These are phyloP conservation scores for Malurus elegans DNA, from an alignment of 2,113 vertebrate species.

Conservation along the genomic window DNA sequence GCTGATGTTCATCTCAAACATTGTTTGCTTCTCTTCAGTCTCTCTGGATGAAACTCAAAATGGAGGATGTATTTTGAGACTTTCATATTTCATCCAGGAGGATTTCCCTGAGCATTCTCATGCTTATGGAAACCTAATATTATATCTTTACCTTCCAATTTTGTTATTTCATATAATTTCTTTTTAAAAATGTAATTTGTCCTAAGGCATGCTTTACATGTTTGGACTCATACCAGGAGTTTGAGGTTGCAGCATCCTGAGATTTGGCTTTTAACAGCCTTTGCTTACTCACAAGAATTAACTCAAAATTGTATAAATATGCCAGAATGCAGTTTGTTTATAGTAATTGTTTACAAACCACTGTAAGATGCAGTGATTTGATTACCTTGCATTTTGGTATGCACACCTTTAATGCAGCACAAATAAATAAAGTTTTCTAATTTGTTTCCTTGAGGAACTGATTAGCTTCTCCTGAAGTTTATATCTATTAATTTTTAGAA, in stretches of 20 bases:
- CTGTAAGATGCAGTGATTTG: not conserved
- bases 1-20: not conserved
- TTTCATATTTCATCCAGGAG: not conserved
- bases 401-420: not conserved
- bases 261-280: not conserved
- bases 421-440: not conserved
- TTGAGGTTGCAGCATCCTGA: not conserved
- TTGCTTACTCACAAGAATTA: not conserved
- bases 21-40: not conserved
- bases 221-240: not conserved
- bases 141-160: not conserved
- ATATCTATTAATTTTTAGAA: not conserved
- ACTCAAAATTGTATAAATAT: not conserved
- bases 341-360: not conserved
- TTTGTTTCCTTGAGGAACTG: not conserved
- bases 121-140: not conserved
- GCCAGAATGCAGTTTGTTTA: not conserved
- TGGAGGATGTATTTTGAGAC: not conserved
- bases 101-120: not conserved
- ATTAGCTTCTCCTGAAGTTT: not conserved
- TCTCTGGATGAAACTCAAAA: not conserved
- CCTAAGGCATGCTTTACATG: not conserved
- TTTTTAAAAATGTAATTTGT: not conserved
- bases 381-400: not conserved
- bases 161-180: not conserved